A percentile compares a stretch with the other conserved stretches of the same genome.
These are phyloP conservation scores for Bombus confusus DNA, from an alignment of 1,140 invertebrate species.

Conservation along the genomic window DNA sequence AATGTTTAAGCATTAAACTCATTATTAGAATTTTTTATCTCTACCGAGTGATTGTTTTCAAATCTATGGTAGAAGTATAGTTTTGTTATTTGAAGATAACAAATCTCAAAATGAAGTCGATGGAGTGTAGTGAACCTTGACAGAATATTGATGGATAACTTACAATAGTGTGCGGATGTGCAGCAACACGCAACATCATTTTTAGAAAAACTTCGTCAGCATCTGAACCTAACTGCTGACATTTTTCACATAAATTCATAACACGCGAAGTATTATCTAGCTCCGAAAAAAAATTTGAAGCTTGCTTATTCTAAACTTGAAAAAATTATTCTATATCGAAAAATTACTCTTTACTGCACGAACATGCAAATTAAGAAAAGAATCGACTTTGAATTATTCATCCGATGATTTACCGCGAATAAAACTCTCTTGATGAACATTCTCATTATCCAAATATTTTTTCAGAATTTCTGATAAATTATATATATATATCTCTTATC, in stretches of 20 bases:
- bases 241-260: neutral
- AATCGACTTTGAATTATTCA: too few relatives aligned
- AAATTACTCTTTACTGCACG: too few relatives aligned
- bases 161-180: neutral
- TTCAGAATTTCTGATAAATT: too few relatives aligned
- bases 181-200: neutral
- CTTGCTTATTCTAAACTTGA: neutral
- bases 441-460: too few relatives aligned
- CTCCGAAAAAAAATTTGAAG: neutral
- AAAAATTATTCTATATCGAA: too few relatives aligned
- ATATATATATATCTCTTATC: too few relatives aligned
- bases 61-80: neutral
- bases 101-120: neutral
- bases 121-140: neutral
- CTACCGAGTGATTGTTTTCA: neutral
- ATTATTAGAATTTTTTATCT: neutral
- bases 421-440: too few relatives aligned
- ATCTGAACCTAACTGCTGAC: neutral
- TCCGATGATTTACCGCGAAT: too few relatives aligned
- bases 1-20: neutral
- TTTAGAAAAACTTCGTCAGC: conserved; percentile 2
- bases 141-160: neutral
- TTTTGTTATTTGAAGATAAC: neutral
- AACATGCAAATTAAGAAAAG: too few relatives aligned
- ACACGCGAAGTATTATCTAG: neutral